Percentiles rank a stretch among this genome's conserved stretches.
phyloP scores from a whole-genome alignment of 1,140 invertebrate genomes.

The Ceratoteleas bidentatus region DNA sequence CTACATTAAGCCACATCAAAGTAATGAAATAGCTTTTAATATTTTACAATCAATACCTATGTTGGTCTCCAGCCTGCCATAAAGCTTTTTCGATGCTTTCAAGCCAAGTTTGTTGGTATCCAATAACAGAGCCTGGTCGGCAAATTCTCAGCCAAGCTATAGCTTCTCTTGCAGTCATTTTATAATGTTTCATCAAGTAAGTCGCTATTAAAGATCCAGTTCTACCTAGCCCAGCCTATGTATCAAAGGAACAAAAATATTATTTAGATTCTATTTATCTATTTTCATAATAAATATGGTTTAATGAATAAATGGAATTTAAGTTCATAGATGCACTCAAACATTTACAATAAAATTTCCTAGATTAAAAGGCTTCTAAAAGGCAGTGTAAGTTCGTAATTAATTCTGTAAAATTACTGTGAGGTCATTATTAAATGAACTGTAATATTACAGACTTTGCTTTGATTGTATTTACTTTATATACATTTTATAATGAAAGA shows the following conservation, averaged over 20 bases:
- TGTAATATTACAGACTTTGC: too few species aligned
- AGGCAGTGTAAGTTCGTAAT: too few species aligned
- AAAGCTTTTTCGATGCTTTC: constrained; percentile 82
- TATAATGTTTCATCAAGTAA: constrained; percentile 92
- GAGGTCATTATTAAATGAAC: too few species aligned
- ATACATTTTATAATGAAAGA: too few species aligned
- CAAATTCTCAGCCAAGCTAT: constrained; percentile 93
- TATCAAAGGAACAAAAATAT: background rate
- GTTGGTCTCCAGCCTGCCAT: constrained; percentile 79
- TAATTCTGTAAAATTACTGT: too few species aligned
- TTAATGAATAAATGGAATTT: too few species aligned
- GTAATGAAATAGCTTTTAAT: constrained; percentile 1
- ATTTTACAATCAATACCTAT: constrained; percentile 72
- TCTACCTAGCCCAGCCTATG: constrained; percentile 89
- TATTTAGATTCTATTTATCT: background rate
- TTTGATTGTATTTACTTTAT: too few species aligned
- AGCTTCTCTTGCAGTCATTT: constrained; percentile 89
- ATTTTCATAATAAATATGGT: background rate
- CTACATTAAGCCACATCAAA: background rate
- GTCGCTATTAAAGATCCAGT: constrained; percentile 92
- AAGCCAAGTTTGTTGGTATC: constrained; percentile 90
- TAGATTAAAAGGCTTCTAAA: too few species aligned
- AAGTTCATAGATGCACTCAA: too few species aligned
- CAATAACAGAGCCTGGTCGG: constrained; percentile 91
- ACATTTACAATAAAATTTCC: too few species aligned